Conservation (phyloP, 2,888 invertebrate species). For the Drosophila histrio region DNA sequence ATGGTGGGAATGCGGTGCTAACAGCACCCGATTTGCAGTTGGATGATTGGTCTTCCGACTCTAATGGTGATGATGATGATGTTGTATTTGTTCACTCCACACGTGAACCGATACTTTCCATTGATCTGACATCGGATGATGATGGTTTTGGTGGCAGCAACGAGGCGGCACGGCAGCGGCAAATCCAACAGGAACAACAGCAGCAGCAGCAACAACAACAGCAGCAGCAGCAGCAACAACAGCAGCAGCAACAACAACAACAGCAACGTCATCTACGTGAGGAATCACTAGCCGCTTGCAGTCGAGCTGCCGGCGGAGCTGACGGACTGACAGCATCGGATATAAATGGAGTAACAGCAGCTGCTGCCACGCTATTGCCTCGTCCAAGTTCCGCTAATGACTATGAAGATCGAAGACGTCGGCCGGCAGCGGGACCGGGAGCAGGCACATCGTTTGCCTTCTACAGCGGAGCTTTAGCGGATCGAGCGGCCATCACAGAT, state of each 20-base stretch:
- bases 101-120: slow-evolving; percentile 85
- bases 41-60: slow-evolving; percentile 88
- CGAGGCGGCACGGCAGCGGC: slow-evolving; percentile 19
- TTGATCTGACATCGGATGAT: slow-evolving; percentile 87
- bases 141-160: slow-evolving; percentile 75
- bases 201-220: slow-evolving; percentile 14
- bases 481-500: slow-evolving; percentile 62
- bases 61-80: slow-evolving; percentile 87
- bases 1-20: slow-evolving; percentile 67
- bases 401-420: slow-evolving; percentile 49
- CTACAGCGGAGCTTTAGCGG: slow-evolving; percentile 64
- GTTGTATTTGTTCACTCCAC: slow-evolving; percentile 84
- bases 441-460: slow-evolving; percentile 70
- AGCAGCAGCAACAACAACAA: slow-evolving; percentile 10
- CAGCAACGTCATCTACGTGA: slow-evolving; percentile 20
- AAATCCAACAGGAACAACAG: slow-evolving; percentile 10
- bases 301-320: slow-evolving; percentile 8
- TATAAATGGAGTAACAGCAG: not conserved
- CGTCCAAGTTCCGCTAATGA: slow-evolving; percentile 48
- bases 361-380: slow-evolving; percentile 30
- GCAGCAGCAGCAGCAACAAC: slow-evolving; percentile 16
- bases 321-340: slow-evolving; percentile 3
- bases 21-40: slow-evolving; percentile 89
- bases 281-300: slow-evolving; percentile 26
- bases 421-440: slow-evolving; percentile 23